Conservation (phyloP, 2,797 vertebrate species). For the Kryptopterus vitreolus region DNA sequence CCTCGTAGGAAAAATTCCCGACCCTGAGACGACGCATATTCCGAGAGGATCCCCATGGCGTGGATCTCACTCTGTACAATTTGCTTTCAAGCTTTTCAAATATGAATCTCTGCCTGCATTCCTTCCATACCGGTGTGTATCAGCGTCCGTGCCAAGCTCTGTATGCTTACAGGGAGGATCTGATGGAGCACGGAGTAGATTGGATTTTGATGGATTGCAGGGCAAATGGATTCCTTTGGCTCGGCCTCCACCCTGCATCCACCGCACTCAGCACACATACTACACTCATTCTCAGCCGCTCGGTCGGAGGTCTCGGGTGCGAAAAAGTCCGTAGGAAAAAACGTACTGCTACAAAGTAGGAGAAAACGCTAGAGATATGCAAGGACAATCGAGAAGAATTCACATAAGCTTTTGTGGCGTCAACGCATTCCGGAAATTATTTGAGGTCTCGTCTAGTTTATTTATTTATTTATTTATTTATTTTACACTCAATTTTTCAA, state of each 20-base stretch:
- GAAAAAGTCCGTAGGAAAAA: neutral
- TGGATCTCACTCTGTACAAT: neutral
- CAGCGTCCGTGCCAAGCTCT: neutral
- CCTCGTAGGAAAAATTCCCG: neutral
- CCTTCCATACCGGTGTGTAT: conserved; percentile 4
- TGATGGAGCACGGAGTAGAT: neutral
- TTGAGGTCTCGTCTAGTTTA: no score
- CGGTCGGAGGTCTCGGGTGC: neutral
- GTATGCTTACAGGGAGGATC: neutral
- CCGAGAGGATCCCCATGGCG: no score
- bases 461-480: no score
- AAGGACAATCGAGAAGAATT: neutral
- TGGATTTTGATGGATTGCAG: conserved; percentile 25
- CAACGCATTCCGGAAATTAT: no score
- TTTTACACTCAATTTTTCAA: no score
- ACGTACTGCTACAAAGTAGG: neutral
- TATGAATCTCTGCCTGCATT: conserved; percentile 22
- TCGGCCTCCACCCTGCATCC: neutral
- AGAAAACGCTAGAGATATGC: neutral
- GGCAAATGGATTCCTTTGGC: conserved; percentile 15
- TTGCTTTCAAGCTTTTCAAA: neutral
- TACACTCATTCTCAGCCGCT: neutral
- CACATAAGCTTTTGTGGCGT: neutral
- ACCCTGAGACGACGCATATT: conserved; percentile 7
- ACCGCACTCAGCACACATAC: conserved; percentile 10